A percentile compares a stretch with the other conserved stretches of the same genome.
phyloP scores from a whole-genome alignment of 2,888 invertebrate genomes.

The Altica lythri region DNA sequence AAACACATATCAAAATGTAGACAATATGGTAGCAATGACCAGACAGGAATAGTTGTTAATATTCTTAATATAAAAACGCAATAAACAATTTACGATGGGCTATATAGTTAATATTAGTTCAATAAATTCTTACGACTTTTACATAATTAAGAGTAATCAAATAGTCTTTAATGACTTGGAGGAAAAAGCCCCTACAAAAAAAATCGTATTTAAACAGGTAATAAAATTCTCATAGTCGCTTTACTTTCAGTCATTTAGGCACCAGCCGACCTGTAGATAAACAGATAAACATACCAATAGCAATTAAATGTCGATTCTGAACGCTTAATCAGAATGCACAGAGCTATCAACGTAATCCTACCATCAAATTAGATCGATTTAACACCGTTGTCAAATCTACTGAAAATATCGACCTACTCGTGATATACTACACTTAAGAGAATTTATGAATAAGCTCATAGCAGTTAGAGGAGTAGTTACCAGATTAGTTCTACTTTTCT shows the following conservation, averaged over 20 bases:
- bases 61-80: too few species aligned
- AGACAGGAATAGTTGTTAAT: too few species aligned
- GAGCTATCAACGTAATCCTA: slow-evolving; percentile 7
- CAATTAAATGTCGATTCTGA: slow-evolving; percentile 18
- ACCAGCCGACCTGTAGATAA: slow-evolving; percentile 9
- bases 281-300: slow-evolving; percentile 22
- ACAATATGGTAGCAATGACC: too few species aligned
- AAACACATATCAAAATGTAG: too few species aligned
- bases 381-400: neutral
- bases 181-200: slow-evolving; percentile 3
- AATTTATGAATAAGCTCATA: neutral
- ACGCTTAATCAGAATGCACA: slow-evolving; percentile 14
- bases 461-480: too few species aligned
- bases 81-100: too few species aligned
- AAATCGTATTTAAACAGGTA: slow-evolving; percentile 11
- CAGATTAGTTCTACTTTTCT: too few species aligned
- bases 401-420: neutral
- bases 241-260: slow-evolving; percentile 11
- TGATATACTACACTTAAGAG: neutral
- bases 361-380: slow-evolving; percentile 11
- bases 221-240: slow-evolving; percentile 12
- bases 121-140: too few species aligned
- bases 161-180: too few species aligned
- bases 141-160: too few species aligned
- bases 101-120: too few species aligned